Evolutionary conservation across 2,113 vertebrate genomes (phyloP), one percentile per base, ranked within the genome.

Genomic region (Cyprinodon brontotheroides): DNA sequence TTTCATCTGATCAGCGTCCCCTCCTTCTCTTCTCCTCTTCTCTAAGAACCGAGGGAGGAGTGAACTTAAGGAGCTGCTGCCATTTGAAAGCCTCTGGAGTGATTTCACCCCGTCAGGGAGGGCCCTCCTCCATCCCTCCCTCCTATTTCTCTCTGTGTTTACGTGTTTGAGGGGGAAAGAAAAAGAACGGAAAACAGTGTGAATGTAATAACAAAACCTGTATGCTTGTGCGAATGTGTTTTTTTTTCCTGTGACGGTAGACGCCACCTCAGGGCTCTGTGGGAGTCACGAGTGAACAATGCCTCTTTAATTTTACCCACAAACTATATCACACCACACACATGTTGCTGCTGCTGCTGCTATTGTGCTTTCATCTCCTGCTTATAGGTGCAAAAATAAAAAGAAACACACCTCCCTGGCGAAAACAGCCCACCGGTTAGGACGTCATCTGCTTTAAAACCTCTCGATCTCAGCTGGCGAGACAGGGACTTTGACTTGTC

Each of bases 1-100:
- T 86, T 95, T 95, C 91, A 94, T 94, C 92, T 95, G 93, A 95
- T 40, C 36, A 7, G 7, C 17, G 13, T 40, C 36, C 13, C 1
- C 38, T 3, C 29, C 4, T 12, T 8, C 15, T 67, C 66, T 29
- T 45, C 29, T 4, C 39, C 3, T 14, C 65, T 69, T 50, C 83
- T 82, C 82, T 72, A 77, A 73, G 80, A 79, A 75, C 69, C 11
- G 37, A 84, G 68, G 64, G 81, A 86, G 75, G 68, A 71, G 82
- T 89, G 81, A 89, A 89, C 87, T 81, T 72, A 84, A 90, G 88
- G 79, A 88, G 88, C 81, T 60, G 80, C 86, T 91, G 88, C 87
- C 90, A 88, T 92, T 89, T 90, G 86, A 90, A 93, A 81, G 85
- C 88, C 88, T 92, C 87, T 79, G 77, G 77, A 91, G 88, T 87